Conservation (phyloP, 2,888 invertebrate genomes). For the Himalopsyche kuldschensis region DNA sequence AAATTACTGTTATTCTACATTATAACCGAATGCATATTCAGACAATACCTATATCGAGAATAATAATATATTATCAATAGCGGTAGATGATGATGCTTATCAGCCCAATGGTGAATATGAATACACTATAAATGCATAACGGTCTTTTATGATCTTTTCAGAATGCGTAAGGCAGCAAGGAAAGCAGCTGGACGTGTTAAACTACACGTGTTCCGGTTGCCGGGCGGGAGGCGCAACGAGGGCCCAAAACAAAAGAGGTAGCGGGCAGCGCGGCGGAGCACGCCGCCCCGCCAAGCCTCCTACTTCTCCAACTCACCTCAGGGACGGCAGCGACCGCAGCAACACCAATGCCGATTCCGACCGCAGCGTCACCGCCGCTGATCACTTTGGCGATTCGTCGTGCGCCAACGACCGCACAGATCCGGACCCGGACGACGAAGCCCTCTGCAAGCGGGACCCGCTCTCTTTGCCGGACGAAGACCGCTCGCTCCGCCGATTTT, state of each 20-base stretch:
- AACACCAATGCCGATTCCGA: slow-evolving; percentile 23
- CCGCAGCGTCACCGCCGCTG: background rate
- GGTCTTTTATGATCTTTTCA: slow-evolving; percentile 41
- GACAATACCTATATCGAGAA: no score
- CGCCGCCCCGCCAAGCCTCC: slow-evolving; percentile 35
- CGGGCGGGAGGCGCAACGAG: slow-evolving; percentile 50
- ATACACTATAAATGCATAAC: background rate
- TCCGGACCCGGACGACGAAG: slow-evolving; percentile 12
- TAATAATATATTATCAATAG: no score
- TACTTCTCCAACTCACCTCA: slow-evolving; percentile 27
- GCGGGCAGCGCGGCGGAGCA: slow-evolving; percentile 37
- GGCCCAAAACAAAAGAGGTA: slow-evolving; percentile 28
- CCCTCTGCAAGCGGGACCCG: slow-evolving; percentile 5
- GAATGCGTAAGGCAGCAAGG: slow-evolving; percentile 58
- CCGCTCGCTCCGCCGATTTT: background rate
- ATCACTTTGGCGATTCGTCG: slow-evolving; percentile 13
- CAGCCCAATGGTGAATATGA: background rate
- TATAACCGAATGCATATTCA: no score
- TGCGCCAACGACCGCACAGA: slow-evolving; percentile 4
- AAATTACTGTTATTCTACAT: no score
- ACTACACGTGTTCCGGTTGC: slow-evolving; percentile 58
- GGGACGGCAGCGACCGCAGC: slow-evolving; percentile 27
- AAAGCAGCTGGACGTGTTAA: slow-evolving; percentile 52
- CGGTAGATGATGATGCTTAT: background rate
- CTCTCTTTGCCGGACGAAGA: background rate